Conservation (phyloP, 2,113 vertebrate genomes). For the Mungos mungo region DNA sequence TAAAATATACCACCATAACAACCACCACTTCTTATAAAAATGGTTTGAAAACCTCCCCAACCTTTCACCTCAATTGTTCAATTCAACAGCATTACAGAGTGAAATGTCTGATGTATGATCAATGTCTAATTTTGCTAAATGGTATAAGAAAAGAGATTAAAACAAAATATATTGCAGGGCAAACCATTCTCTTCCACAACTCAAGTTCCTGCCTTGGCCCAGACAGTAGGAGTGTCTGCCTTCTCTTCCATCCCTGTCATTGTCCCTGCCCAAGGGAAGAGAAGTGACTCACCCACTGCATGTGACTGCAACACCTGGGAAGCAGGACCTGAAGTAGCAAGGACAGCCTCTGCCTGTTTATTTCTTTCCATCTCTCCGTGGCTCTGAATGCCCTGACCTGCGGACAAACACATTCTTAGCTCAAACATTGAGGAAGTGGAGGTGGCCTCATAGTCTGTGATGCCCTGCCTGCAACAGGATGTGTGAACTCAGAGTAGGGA, state of each 20-base stretch:
- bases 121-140: background rate
- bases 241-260: background rate
- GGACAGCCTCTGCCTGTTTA: background rate
- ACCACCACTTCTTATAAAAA: background rate
- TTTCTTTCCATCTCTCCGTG: background rate
- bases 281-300: background rate
- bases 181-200: background rate
- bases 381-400: background rate
- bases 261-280: background rate
- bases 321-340: background rate
- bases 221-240: background rate
- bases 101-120: background rate
- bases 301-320: background rate
- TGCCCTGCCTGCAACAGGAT: too few species aligned
- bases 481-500: background rate
- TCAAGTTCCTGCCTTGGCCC: background rate
- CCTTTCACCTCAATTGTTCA: background rate
- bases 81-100: background rate
- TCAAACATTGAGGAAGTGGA: background rate
- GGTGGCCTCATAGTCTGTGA: background rate
- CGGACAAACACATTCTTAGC: background rate
- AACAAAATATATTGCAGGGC: background rate
- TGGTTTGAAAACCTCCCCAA: background rate
- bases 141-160: background rate
- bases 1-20: background rate